Percentiles rank a stretch among this genome's conserved stretches.
Conservation (phyloP, 1,140 invertebrate genomes). For the Coelopa frigida region DNA sequence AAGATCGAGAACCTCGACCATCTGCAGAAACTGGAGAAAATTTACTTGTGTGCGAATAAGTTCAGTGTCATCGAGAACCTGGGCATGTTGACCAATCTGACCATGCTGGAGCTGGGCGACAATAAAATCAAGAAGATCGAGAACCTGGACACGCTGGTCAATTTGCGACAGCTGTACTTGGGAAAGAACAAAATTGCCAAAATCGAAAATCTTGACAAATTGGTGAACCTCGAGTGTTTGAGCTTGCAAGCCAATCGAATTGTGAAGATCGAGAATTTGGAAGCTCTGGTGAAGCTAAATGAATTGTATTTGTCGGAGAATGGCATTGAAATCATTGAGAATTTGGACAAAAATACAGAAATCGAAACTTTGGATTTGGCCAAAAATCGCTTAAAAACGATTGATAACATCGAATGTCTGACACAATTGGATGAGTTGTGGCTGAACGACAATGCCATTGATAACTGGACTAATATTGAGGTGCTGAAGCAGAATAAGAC, state of each 20-base stretch:
- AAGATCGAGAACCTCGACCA: slow-evolving; percentile 81
- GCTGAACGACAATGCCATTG: slow-evolving; percentile 89
- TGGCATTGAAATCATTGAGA: slow-evolving; percentile 72
- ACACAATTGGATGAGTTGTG: slow-evolving; percentile 83
- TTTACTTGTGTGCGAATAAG: slow-evolving; percentile 91
- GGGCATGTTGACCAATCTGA: slow-evolving; percentile 68
- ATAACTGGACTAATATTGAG: slow-evolving; percentile 79
- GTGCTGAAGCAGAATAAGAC: slow-evolving; percentile 65
- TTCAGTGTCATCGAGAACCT: slow-evolving; percentile 90
- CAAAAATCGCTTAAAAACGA: slow-evolving; percentile 74
- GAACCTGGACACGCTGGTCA: slow-evolving; percentile 69
- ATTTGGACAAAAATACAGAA: slow-evolving; percentile 60
- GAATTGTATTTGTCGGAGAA: slow-evolving; percentile 95
- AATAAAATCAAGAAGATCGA: slow-evolving; percentile 77
- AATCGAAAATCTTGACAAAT: slow-evolving; percentile 76
- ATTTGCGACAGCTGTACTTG: slow-evolving; percentile 72
- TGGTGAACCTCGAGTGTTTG: slow-evolving; percentile 71
- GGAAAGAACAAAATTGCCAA: slow-evolving; percentile 96
- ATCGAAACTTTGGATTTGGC: slow-evolving; percentile 86
- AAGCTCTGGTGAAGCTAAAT: slow-evolving; percentile 64
- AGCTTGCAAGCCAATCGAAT: slow-evolving; percentile 90
- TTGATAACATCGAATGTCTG: slow-evolving; percentile 75
- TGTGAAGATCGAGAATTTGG: slow-evolving; percentile 78
- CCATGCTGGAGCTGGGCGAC: slow-evolving; percentile 87
- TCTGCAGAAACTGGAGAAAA: slow-evolving; percentile 73